Evolutionary conservation across 1,140 invertebrate genomes (phyloP).

Genomic region (Drosophila serrata): DNA sequence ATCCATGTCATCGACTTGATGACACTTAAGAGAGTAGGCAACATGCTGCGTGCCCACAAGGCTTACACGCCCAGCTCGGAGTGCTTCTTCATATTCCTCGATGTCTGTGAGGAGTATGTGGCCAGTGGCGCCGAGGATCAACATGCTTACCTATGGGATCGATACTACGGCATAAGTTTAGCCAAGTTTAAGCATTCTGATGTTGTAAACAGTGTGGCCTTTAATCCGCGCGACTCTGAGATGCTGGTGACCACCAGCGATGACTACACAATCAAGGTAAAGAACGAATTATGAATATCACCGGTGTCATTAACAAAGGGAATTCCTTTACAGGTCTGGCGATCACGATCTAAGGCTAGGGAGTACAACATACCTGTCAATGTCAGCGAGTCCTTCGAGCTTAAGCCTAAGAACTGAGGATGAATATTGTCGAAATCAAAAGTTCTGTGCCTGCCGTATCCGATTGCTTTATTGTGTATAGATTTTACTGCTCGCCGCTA

Average conservation of each 20-base stretch:
- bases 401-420: conserved; percentile 65
- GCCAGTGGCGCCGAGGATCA: conserved; percentile 96
- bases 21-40: conserved; percentile 92
- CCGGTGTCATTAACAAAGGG: neutral
- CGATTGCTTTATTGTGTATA: conserved; percentile 18
- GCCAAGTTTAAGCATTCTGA: conserved; percentile 92
- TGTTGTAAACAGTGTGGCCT: conserved; percentile 95
- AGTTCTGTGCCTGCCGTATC: conserved; percentile 12
- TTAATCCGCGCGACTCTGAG: conserved; percentile 93
- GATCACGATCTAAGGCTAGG: conserved; percentile 66
- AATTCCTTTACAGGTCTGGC: conserved; percentile 64
- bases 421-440: neutral
- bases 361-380: conserved; percentile 64
- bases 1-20: conserved; percentile 95
- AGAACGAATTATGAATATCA: neutral
- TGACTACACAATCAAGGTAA: conserved; percentile 90
- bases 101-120: conserved; percentile 94
- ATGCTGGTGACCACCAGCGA: conserved; percentile 96
- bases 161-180: conserved; percentile 93
- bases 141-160: conserved; percentile 94
- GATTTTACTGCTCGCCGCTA: conserved; percentile 3
- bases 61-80: conserved; percentile 95
- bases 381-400: conserved; percentile 69
- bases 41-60: conserved; percentile 93
- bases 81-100: conserved; percentile 96